A percentile compares a stretch with the other conserved stretches of the same genome.
Evolutionary conservation across 2,113 vertebrate genomes (phyloP).

Genomic region (Ellobius talpinus): DNA sequence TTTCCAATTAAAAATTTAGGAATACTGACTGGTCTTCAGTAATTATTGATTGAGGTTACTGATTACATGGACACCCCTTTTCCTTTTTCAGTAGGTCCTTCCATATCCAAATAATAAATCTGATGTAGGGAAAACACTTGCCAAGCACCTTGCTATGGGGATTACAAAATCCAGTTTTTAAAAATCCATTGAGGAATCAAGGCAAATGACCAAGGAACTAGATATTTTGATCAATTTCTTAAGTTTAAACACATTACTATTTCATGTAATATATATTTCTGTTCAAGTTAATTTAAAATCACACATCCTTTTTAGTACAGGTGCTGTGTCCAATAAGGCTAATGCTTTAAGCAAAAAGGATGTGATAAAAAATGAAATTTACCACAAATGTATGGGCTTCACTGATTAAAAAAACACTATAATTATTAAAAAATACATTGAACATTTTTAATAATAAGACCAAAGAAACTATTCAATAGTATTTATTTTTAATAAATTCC

Average conservation of each 20-base stretch:
- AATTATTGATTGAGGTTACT: constrained; percentile 75
- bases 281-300: constrained; percentile 82
- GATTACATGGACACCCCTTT: constrained; percentile 66
- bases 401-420: constrained; percentile 85
- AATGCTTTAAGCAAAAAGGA: constrained; percentile 71
- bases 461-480: constrained; percentile 15
- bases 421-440: constrained; percentile 87
- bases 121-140: constrained; percentile 84
- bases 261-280: constrained; percentile 86
- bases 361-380: constrained; percentile 78
- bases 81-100: constrained; percentile 78
- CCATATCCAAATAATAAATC: constrained; percentile 81
- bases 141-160: constrained; percentile 77
- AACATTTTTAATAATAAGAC: constrained; percentile 80
- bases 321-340: constrained; percentile 81
- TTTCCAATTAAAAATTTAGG: constrained; percentile 60
- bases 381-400: constrained; percentile 86
- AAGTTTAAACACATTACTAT: constrained; percentile 87
- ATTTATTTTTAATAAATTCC: constrained; percentile 22
- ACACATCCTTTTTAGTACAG: constrained; percentile 79
- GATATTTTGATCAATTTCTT: constrained; percentile 85
- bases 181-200: constrained; percentile 85
- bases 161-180: constrained; percentile 87
- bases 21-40: constrained; percentile 60
- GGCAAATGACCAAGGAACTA: constrained; percentile 81